Evolutionary conservation across 2,113 vertebrate species (phyloP), one percentile per base, ranked within the genome.

Genomic region (Amphiprion ocellaris): DNA sequence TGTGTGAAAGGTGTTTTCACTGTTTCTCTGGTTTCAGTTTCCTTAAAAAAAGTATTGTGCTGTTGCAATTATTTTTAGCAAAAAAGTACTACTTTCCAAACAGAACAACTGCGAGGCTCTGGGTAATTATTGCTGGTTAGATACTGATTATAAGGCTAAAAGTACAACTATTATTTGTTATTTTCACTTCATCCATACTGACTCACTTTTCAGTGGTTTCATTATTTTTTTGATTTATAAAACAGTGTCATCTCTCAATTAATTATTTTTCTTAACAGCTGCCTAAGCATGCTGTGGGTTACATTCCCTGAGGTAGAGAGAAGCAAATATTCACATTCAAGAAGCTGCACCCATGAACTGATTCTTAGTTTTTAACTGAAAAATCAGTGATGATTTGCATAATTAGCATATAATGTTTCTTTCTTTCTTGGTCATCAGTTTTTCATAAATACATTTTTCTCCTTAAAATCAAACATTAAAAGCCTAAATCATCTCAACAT

Each of bases 1-100:
- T 37, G 24, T 59, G 50, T 41, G 44, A 59, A 46, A 82, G 56
- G 47, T 59, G 24, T 77, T 88, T 83, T 68, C 50, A 76, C 49
- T 53, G 37, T 76, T 82, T 50, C 59, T 55, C 44, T 30, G 19
- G 24, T 26, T 70, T 77, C 49, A 62, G 8, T 68, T 61, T 66
- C 23, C 53, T 61, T 1, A 1, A 21, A 50, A 56, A 26, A 14
- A 0, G 37, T 33, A 11, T 33, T 54, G 19, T 50, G 54, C 10
- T 67, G 12, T 54, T 44, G 26, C 50, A 50, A 53, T 76, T 84
- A 47, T 87, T 73, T 82, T 64, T 63, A 39, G 9, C 24, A 21
- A 55, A 49, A 66, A 44, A 9, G n/a, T 67, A 21, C 14, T 63
- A 19, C 4, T 63, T 8, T 41, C 30, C 61, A 47, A 68, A 26